Evolutionary conservation across 2,113 vertebrate genomes (phyloP), one percentile per base, ranked within the genome.

Genomic region (Choloepus hoffmanni): DNA sequence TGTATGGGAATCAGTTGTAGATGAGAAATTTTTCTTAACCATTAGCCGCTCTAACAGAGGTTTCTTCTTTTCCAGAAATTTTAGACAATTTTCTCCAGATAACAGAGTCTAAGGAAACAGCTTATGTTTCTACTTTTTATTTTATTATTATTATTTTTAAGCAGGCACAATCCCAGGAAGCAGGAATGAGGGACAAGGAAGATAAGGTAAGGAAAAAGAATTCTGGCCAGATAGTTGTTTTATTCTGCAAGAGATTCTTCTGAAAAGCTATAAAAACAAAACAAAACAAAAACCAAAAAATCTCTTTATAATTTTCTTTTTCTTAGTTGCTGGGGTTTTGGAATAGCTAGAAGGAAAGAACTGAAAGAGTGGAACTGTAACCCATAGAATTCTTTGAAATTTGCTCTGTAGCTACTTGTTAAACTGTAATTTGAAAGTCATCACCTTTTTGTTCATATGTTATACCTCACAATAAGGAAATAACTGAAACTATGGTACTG

Each of bases 131-230:
- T 36, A 36, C 9, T 24, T 85, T 76, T 48, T 33, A 19, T 19
- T 18, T 12, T 36, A 24, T 24, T 82, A 48, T 5, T 36, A 36
- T 36, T 36, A 36, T 36, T 36, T 36, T 36, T 36, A 36, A 36
- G 36, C 10, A 8, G 58, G 21, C 45, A 14, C 21, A 10, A 26
- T 74, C 30, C 36, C 9, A 23, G 48, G 40, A 76, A 48, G 7
- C 60, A 84, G 3, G 16, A 16, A 77, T 15, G 16, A 36, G 60
- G 11, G 30, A 11, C 18, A 81, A 26, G 13, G 5, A 48, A 2
- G 14, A 53, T 62, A 84, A 96, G 94, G 97, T 96, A 97, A 97
- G 97, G 92, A 96, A 33, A 92, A 70, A 74, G 14, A 83, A 83
- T 36, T 13, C 28, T 70, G 30, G 21, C 11, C 36, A 40, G 63